Evolutionary conservation across 2,888 invertebrate genomes (phyloP), one percentile per base, ranked within the genome.

Genomic region (Podotricha telesiphe): DNA sequence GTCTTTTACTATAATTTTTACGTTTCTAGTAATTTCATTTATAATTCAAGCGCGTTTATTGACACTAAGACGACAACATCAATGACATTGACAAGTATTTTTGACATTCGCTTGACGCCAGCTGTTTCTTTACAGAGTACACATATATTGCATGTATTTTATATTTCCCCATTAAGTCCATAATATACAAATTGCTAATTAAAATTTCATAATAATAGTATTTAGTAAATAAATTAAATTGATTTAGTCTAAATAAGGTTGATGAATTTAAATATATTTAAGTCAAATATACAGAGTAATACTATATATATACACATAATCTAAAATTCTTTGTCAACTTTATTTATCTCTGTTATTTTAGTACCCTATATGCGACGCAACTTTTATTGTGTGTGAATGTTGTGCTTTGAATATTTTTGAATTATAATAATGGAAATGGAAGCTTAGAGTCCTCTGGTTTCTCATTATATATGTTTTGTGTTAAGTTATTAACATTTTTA

Each of bases 81-180:
- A 55, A 8, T 59, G 66, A 66, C 66, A 59, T 66, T 67, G 59
- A 59, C 59, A 59, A 8, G 13, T 50, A 20, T 15, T 42, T 58
- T 20, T 22, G n/a, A 42, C 42, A 42, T 45, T 22, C 15, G 45
- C 5, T 59, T 59, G 59, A 45, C 59, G 59, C 59, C 59, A 45
- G 59, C 59, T 59, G 59, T 59, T 59, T 28, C 13, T 28, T 28
- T 11, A 45, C 59, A 34, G 37, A 34, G 10, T 17, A 42, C 8
- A 8, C 10, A 28, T 42, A 4, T 42, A 42, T 42, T 42, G 42
- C 42, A 42, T 11, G 42, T 42, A 17, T 47, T 47, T 47, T 47
- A 47, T 47, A 47, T 47, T 17, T 47, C 7, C 7, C n/a, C 8
- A n/a, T n/a, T n/a, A n/a, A n/a, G n/a, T n/a, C n/a, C n/a, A n/a